phyloP scores from a whole-genome alignment of 2,888 invertebrate species.

The Harpalus rufipes region DNA sequence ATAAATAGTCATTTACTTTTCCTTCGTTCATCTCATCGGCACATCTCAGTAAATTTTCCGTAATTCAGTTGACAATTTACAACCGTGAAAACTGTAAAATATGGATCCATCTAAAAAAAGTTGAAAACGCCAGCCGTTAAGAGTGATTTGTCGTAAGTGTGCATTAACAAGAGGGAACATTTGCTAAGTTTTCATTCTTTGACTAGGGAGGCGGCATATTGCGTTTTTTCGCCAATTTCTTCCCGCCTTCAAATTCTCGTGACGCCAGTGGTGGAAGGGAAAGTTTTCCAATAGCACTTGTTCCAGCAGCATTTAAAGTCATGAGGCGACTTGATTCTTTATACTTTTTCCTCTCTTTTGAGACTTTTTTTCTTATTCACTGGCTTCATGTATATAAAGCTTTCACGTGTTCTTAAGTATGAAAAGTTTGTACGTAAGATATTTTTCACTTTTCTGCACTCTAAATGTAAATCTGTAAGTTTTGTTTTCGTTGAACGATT shows the following conservation, averaged over 20 bases:
- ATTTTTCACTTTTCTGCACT: slow-evolving; percentile 45
- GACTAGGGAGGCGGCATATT: not conserved
- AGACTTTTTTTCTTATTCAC: slow-evolving; percentile 32
- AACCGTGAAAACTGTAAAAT: not conserved
- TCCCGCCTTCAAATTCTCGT: not conserved
- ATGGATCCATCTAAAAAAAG: not conserved
- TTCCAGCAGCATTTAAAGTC: slow-evolving; percentile 61
- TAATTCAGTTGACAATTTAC: not conserved
- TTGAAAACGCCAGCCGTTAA: not conserved
- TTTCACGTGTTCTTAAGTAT: slow-evolving; percentile 37
- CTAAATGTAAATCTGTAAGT: slow-evolving; percentile 39
- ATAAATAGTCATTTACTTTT: no score
- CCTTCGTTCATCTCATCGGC: not conserved
- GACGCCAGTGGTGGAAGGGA: slow-evolving; percentile 12
- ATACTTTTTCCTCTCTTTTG: slow-evolving; percentile 34
- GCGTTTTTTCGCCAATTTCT: slow-evolving; percentile 39
- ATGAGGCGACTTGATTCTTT: slow-evolving; percentile 59
- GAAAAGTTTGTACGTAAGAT: slow-evolving; percentile 31
- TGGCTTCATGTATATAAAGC: slow-evolving; percentile 54
- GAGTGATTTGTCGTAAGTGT: slow-evolving; percentile 22
- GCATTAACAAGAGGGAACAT: slow-evolving; percentile 41
- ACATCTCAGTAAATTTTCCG: not conserved
- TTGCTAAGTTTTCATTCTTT: slow-evolving; percentile 44
- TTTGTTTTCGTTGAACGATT: slow-evolving; percentile 11
- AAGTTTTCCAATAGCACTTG: slow-evolving; percentile 64